Base-by-base conservation (phyloP, 2,888 invertebrate species). In the Heliconius ethilla region DNA sequence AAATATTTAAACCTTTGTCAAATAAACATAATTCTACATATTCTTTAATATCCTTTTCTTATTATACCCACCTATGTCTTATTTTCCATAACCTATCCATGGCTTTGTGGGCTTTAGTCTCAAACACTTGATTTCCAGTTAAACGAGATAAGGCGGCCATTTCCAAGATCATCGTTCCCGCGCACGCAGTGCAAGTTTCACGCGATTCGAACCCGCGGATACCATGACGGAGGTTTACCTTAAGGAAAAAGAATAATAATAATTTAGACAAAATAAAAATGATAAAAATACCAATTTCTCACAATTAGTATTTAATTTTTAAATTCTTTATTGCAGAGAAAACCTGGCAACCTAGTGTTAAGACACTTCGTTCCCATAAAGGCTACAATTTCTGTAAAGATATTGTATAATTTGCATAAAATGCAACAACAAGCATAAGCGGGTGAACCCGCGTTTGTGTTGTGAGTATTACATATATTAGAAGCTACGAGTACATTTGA, bases 51-150 rank as follows among this genome's bases (percentile, higher is more conserved):
- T 22, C 1, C n/a, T 59, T n/a, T 59, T 59, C 3, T 59, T 11
- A 59, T n/a, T 27, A 27, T 1, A 9, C 66, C 72, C 82, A 94
- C 94, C 94, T 92, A 91, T 99, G 99, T 59, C 99, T 95, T 89
- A 99, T 97, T 87, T 97, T 97, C 99, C 99, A 99, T 67, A 99
- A 92, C 78, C 98, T 97, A 89, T 99, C 99, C 99, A 99, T 99
- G 0, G 99, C 98, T 85, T 97, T 97, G 85, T 98, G 97, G 0
- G 99, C 99, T 89, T 99, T 99, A 85, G 97, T 97, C 92, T 99
- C 99, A 91, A 98, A 99, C 72, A 99, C 95, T 0, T 97, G 96
- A 88, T 98, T 98, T 85, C 98, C 99, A 0, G 98, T 98, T 75
- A 99, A 95, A 3, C 99, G 96, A 3, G 98, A 98, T 11, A 99